These are phyloP conservation scores for Cantharis flavilabris DNA, from an alignment of 2,888 invertebrate species.

Conservation along the genomic window DNA sequence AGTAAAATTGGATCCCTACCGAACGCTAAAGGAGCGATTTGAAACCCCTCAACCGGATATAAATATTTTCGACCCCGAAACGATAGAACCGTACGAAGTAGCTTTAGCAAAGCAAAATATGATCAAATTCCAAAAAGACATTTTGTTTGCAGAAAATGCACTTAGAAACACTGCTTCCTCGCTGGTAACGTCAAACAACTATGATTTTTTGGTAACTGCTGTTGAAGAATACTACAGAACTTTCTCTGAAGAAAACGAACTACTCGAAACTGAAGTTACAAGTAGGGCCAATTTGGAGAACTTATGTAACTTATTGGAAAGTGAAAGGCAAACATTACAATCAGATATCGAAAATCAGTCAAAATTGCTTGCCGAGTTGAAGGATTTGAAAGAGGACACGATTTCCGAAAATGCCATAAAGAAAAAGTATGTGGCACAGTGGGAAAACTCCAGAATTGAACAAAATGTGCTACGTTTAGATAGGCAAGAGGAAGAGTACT, in stretches of 20 bases:
- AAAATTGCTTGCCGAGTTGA: slow-evolving; percentile 42
- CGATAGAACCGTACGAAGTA: slow-evolving; percentile 28
- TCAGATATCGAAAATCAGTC: slow-evolving; percentile 33
- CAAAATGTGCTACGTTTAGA: slow-evolving; percentile 45
- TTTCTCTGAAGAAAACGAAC: slow-evolving; percentile 22
- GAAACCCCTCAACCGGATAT: neutral
- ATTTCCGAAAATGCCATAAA: slow-evolving; percentile 44
- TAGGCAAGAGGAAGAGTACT: slow-evolving; percentile 43
- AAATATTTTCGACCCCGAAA: slow-evolving; percentile 31
- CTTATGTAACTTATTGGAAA: slow-evolving; percentile 32
- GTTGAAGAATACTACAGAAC: slow-evolving; percentile 26
- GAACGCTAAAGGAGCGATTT: slow-evolving; percentile 24
- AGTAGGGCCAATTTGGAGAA: slow-evolving; percentile 30
- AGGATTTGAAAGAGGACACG: slow-evolving; percentile 46
- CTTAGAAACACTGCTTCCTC: slow-evolving; percentile 19
- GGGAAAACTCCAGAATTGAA: slow-evolving; percentile 53
- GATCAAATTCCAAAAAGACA: slow-evolving; percentile 37
- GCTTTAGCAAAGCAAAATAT: slow-evolving; percentile 24
- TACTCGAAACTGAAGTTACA: slow-evolving; percentile 17
- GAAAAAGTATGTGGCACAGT: slow-evolving; percentile 42
- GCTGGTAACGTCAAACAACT: slow-evolving; percentile 16
- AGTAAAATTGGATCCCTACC: slow-evolving; percentile 18
- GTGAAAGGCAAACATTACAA: slow-evolving; percentile 34
- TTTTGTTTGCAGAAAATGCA: slow-evolving; percentile 31
- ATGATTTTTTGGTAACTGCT: slow-evolving; percentile 29